These are phyloP conservation scores for Muntiacus muntjak DNA, from an alignment of 2,113 vertebrate genomes.

Conservation along the genomic window DNA sequence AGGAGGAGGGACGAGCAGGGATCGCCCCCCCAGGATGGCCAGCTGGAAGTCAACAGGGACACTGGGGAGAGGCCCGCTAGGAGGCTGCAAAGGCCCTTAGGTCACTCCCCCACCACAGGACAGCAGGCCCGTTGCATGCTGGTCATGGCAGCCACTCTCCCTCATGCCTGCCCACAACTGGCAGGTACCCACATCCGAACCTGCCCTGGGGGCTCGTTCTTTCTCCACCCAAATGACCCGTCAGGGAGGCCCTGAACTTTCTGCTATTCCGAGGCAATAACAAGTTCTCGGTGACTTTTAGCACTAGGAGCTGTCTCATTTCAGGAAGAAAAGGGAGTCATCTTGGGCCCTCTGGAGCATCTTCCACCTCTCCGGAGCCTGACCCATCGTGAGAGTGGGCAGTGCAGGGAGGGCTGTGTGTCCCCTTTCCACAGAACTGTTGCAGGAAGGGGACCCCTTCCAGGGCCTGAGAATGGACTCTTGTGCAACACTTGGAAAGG, in stretches of 20 bases:
- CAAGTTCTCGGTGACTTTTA: background rate
- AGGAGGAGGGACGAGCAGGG: too few relatives aligned
- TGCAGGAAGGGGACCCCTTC: background rate
- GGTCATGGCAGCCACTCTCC: background rate
- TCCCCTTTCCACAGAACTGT: background rate
- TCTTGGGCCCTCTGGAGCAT: background rate
- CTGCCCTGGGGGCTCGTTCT: background rate
- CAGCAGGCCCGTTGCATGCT: too few relatives aligned
- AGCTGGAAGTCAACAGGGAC: background rate
- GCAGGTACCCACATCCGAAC: background rate
- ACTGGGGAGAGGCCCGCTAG: background rate
- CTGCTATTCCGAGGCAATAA: background rate
- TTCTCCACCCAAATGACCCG: too few relatives aligned
- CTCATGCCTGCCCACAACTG: background rate
- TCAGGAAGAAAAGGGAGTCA: too few relatives aligned
- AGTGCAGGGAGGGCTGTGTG: too few relatives aligned
- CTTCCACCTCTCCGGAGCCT: background rate
- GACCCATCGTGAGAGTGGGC: fast-evolving
- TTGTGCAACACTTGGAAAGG: background rate
- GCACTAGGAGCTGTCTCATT: too few relatives aligned
- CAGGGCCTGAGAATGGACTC: background rate
- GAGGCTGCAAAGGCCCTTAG: background rate
- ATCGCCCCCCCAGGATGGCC: background rate
- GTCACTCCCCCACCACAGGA: background rate
- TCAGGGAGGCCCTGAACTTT: background rate